Percentiles rank a stretch among this genome's conserved stretches.
Conservation (phyloP, 2,888 invertebrate species). For the Sinodicranocentrus sp. region DNA sequence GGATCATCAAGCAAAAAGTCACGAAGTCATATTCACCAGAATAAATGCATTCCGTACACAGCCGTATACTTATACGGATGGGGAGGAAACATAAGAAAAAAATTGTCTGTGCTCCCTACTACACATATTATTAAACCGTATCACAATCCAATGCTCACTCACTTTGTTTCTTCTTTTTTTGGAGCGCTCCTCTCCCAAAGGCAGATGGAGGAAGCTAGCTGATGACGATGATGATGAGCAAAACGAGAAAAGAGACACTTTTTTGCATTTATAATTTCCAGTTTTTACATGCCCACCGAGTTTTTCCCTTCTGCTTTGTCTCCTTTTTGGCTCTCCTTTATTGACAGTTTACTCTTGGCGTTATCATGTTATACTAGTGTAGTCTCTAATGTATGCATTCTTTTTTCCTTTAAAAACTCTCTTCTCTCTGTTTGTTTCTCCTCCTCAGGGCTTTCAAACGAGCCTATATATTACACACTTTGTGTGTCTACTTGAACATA, state of each 20-base stretch:
- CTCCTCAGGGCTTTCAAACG: conserved; percentile 56
- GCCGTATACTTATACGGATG: too few species aligned
- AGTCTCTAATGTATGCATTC: conserved; percentile 51
- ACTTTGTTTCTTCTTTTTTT: too few species aligned
- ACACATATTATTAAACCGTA: too few species aligned
- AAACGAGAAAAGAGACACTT: conserved; percentile 51
- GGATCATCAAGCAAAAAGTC: conserved; percentile 70
- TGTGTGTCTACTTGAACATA: conserved; percentile 15
- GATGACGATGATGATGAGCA: conserved; percentile 49
- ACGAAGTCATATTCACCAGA: conserved; percentile 48
- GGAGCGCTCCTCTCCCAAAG: too few species aligned
- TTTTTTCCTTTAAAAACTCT: conserved; percentile 37
- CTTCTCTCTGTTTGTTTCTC: conserved; percentile 49
- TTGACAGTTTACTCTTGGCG: conserved; percentile 62
- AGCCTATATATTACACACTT: neutral
- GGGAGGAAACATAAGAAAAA: too few species aligned
- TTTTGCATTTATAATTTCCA: conserved; percentile 64
- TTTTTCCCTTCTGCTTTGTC: neutral
- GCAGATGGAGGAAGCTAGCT: conserved; percentile 48
- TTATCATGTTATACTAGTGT: conserved; percentile 27
- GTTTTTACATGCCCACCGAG: conserved; percentile 12
- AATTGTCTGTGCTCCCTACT: too few species aligned
- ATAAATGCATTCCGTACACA: too few species aligned
- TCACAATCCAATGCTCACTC: too few species aligned
- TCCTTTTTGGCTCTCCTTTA: conserved; percentile 36